Percentiles rank a stretch among this genome's conserved stretches.
Evolutionary conservation across 2,888 invertebrate genomes (phyloP).

Genomic region (Rhopalosiphum nymphaeae): DNA sequence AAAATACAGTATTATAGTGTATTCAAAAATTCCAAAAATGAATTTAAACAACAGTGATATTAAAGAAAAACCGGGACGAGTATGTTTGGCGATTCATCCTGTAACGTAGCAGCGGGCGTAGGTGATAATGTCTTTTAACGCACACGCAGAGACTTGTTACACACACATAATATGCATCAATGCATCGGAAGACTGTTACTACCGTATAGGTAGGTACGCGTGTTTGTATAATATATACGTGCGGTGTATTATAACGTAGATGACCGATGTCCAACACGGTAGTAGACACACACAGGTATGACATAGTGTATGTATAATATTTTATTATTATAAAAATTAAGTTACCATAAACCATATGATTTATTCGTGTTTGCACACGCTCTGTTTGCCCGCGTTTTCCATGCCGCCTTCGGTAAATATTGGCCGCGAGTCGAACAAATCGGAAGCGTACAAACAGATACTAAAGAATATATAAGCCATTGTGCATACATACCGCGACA

Average conservation of each 20-base stretch:
- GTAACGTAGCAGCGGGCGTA: neutral
- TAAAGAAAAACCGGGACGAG: too few species aligned
- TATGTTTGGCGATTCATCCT: too few species aligned
- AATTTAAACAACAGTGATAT: too few species aligned
- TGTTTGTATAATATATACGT: neutral
- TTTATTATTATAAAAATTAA: neutral
- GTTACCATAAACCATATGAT: constrained; percentile 1
- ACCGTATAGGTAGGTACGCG: neutral
- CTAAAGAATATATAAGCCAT: neutral
- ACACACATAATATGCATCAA: neutral
- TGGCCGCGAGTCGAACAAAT: neutral
- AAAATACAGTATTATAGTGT: neutral
- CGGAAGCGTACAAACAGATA: neutral
- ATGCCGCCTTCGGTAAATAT: constrained; percentile 42
- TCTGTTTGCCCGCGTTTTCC: constrained; percentile 19
- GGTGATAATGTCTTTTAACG: neutral
- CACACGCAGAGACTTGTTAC: neutral
- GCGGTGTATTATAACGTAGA: neutral
- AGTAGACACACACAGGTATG: constrained; percentile 5
- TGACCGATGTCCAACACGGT: constrained; percentile 1
- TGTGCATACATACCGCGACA: neutral
- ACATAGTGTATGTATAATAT: neutral
- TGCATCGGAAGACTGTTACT: neutral
- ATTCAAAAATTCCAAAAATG: neutral
- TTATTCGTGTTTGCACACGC: neutral